Base-by-base conservation (phyloP, 2,113 vertebrate species). In the Oceanodroma tethys region DNA sequence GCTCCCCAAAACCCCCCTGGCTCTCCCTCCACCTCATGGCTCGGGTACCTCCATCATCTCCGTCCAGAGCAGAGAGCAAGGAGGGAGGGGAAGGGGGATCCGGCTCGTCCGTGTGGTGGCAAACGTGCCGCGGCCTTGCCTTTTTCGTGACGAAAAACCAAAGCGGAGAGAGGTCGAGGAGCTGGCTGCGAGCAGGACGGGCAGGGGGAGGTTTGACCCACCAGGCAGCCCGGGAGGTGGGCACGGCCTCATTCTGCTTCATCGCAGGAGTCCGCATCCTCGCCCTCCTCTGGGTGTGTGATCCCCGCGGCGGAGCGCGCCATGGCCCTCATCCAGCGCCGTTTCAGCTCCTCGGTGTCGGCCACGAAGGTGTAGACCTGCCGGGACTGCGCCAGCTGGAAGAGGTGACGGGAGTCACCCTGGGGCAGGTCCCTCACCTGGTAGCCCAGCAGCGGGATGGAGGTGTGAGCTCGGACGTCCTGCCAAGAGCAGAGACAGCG, bases 371-470 rank as follows among this genome's bases (percentile, higher is more conserved):
- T 97, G 76, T 97, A 88, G 16, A 98, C 82, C 93, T 98, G 98
- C 82, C 97, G 56, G 17, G 98, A 98, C 85, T 98, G 98, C 2
- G 5, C 97, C 88, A 98, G 96, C 95, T 98, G 98, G 95, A 98
- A 98, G 68, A 94, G 55, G 73, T 97, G 97, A 9, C 94, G 93
- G 27, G 93, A 70, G 53, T 98, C 96, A 1, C 92, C 72, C 86
- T 90, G 97, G 32, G 92, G 38, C 66, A 95, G 59, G 11, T 93
- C 16, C 6, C 42, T 97, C 95, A 98, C 98, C 68, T 94, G 92
- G 90, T 98, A 98, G 82, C 98, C 98, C 97, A 98, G 96, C 93
- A 98, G 96, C 0, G 98, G 98, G 94, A 98, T 97, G 95, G 98
- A 98, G 95, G 97, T 95, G 83, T 98, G 98, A 15, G 98, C 98